Evolutionary conservation across 2,888 invertebrate species (phyloP), one percentile per base, ranked within the genome.

Genomic region (Ormia ochracea): DNA sequence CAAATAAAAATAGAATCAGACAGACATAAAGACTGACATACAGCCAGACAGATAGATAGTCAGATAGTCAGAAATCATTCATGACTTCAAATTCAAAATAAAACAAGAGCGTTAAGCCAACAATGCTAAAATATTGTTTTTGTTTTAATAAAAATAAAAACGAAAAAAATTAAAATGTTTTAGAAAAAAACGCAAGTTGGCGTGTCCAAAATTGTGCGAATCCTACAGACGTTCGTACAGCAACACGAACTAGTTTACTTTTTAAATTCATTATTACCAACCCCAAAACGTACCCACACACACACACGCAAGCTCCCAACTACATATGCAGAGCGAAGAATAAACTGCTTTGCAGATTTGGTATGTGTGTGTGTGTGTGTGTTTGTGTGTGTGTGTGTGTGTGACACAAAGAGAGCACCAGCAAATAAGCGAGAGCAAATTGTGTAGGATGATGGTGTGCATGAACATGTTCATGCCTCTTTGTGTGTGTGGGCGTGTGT

Each of bases 151-250:
- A n/a, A n/a, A n/a, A 48, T 59, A 61, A 68, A 63, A 41, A 33
- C 21, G 31, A 38, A 28, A 61, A 61, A 31, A 45, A 61, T 17
- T 33, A 33, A 70, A 77, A 58, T 63, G 59, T 54, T 78, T 79
- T 66, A 54, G 59, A 66, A 72, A 72, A 77, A 77, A 81, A 81
- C 81, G 81, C 81, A 77, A 81, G 69, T 63, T 81, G 68, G 81
- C 81, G 81, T 81, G 81, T 81, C 73, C 81, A 69, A 81, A 77
- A 81, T 77, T 77, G 69, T 81, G 77, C 81, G 77, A 81, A 81
- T 77, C 68, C 77, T 77, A 78, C 43, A 50, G 66, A 78, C 33
- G 58, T 65, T n/a, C n/a, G n/a, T n/a, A n/a, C n/a, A n/a, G n/a
- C n/a, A n/a, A n/a, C n/a, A n/a, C n/a, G n/a, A n/a, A n/a, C n/a